A percentile compares a stretch with the other conserved stretches of the same genome.
Evolutionary conservation across 2,797 vertebrate genomes (phyloP).

Genomic region (Chrysocyon brachyurus): DNA sequence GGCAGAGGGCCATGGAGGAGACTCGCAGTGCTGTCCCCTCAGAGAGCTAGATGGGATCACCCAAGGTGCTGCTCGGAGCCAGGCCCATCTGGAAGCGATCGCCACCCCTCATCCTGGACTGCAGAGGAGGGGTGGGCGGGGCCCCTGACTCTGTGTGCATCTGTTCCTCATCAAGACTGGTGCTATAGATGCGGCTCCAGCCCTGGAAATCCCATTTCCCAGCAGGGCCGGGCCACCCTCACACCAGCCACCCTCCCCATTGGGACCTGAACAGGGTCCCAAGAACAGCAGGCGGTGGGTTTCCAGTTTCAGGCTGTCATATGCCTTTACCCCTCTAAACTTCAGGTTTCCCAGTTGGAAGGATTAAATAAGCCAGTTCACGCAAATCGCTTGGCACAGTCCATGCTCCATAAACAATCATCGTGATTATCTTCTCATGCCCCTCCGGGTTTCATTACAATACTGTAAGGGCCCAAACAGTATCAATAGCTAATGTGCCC

Average conservation of each 20-base stretch:
- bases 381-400: neutral
- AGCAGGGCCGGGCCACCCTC: neutral
- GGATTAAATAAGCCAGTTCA: neutral
- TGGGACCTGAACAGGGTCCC: neutral
- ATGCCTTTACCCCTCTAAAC: neutral
- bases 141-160: neutral
- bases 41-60: neutral
- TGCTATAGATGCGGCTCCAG: neutral
- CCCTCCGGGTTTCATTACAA: neutral
- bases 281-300: neutral
- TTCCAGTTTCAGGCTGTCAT: rapidly evolving
- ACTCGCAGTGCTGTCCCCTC: neutral
- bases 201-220: conserved; percentile 53
- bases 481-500: neutral
- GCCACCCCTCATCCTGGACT: neutral
- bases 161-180: conserved; percentile 72
- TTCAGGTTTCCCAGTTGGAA: neutral
- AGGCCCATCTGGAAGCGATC: conserved; percentile 75
- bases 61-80: neutral
- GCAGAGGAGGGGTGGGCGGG: neutral
- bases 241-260: neutral
- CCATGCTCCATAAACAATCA: rapidly evolving
- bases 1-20: neutral
- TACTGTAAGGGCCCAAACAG: neutral
- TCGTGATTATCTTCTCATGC: rapidly evolving